Evolutionary conservation across 2,113 vertebrate species (phyloP), one percentile per base, ranked within the genome.

Genomic region (Rhizomys pruinosus): DNA sequence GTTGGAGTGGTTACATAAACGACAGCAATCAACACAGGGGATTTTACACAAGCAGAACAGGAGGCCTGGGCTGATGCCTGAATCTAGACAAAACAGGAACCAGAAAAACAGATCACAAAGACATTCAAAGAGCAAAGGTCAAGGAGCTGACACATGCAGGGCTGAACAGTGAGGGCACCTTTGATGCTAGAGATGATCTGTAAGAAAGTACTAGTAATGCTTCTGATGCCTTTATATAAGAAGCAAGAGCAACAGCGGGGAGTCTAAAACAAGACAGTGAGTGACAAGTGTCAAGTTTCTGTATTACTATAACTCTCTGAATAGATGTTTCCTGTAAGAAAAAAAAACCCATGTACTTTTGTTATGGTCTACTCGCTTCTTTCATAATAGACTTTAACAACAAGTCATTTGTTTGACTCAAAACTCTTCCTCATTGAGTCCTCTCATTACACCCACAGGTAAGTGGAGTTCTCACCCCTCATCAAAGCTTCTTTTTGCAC

Each of bases 21-120:
- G 0, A 93, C 0, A 92, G n/a, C 80, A 92, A 61, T 91, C 91
- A 90, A 71, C 63, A 80, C 34, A 84, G 37, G 37, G 74, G 37
- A 66, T 84, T 95, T 89, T 68, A 93, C 55, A 81, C 71, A 91
- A 90, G 17, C 81, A 57, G 64, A 68, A 68, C 39, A 64, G 64
- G 84, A 94, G 79, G 61, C 29, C 80, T 80, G 57, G 63, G 57
- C 5, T 64, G 77, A 92, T 78, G 89, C 19, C 47, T 55, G 52
- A 19, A 0, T 80, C 29, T n/a, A 42, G n/a, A 79, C 66, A 72
- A 77, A 87, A 89, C 42, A 80, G 34, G 19, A 52, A 86, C 66
- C 74, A 92, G 61, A 64, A 85, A 92, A 88, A 80, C 32, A 94
- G 42, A 73, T 47, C 66, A 87, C 19, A 68, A 52, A 76, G 80